A percentile compares a stretch with the other conserved stretches of the same genome.
Evolutionary conservation across 2,797 vertebrate species (phyloP).

Genomic region (Sandelia bainsii): DNA sequence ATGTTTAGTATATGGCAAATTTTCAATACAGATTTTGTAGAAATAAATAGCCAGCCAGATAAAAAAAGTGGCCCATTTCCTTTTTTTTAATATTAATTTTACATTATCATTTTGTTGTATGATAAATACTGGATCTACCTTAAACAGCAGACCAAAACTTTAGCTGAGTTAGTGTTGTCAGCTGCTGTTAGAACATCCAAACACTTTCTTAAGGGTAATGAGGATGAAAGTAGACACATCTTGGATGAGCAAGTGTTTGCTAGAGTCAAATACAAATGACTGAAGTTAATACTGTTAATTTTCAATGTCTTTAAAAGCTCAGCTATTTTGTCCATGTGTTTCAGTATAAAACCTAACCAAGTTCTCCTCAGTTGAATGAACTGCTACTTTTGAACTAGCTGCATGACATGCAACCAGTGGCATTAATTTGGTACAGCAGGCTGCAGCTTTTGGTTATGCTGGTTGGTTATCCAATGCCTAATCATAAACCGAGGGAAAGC

Average conservation of each 20-base stretch:
- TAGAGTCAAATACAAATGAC: neutral
- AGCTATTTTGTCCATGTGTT: neutral
- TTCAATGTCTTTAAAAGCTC: neutral
- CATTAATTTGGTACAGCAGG: neutral
- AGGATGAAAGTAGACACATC: neutral
- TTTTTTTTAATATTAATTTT: no score
- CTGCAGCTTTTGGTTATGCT: neutral
- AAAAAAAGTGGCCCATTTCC: no score
- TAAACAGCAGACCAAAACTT: no score
- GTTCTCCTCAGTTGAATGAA: slow-evolving; percentile 2
- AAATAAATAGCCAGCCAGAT: no score
- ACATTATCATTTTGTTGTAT: no score
- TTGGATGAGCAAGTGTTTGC: no score
- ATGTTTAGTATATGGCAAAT: no score
- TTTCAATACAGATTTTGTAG: no score
- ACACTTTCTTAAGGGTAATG: no score
- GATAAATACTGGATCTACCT: no score
- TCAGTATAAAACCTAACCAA: neutral
- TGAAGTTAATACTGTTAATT: neutral
- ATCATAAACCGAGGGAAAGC: neutral
- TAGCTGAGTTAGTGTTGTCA: no score
- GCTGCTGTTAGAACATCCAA: no score
- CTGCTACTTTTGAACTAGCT: neutral
- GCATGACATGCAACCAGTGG: neutral
- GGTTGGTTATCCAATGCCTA: neutral